Evolutionary conservation across 2,888 invertebrate genomes (phyloP), one percentile per base, ranked within the genome.

Genomic region (Drosophila mimica): DNA sequence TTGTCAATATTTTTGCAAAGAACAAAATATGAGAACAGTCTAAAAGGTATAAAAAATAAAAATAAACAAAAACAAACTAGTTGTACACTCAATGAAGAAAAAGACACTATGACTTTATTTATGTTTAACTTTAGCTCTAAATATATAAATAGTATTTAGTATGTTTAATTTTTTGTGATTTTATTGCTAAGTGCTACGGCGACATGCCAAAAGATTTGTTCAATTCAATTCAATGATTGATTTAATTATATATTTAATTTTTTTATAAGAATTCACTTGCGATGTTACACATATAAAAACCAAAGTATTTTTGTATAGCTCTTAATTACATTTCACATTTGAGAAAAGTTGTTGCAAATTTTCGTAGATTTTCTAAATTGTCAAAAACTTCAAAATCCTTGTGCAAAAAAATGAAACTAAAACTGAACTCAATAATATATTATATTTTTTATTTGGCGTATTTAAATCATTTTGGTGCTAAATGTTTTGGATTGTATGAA

Each of bases 151-250:
- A 68, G 40, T 59, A 40, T 66, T 40, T n/a, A 52, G 67, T 54
- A 70, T 86, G 70, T 76, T 80, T 76, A 89, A 77, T 79, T 85
- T 85, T 88, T 89, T 85, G 85, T 85, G 85, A 85, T 85, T 88
- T 85, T 85, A 85, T 72, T 76, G 73, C 64, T 82, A 88, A 84
- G 88, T 74, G 77, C 73, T 69, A 61, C 79, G 59, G 69, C 71
- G 68, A 51, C 43, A 60, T 75, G 81, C 77, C 74, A 74, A 81
- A 76, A 82, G 69, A 69, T 64, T 65, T 76, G 71, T 76, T 76
- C 71, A 57, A 72, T 38, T 46, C 57, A 57, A 76, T 62, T 64
- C 65, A 70, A 67, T 68, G 31, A 65, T 72, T 71, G 43, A 66
- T 54, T 54, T 66, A 64, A 63, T 34, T 25, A 56, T 46, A 56